Evolutionary conservation across 2,888 invertebrate genomes (phyloP).

Genomic region (Osmoderma eremita): DNA sequence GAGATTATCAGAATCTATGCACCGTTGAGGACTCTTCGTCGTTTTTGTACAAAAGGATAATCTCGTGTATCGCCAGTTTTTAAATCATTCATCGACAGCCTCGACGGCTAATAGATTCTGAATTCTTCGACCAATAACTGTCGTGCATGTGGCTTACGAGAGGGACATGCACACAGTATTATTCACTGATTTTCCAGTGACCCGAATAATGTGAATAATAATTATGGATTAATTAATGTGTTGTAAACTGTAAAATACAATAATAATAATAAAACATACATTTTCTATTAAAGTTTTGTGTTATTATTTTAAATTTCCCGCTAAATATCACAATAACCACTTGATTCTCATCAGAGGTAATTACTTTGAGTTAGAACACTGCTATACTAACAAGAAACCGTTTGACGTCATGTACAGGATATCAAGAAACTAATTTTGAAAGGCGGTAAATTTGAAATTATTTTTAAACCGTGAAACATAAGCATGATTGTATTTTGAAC

Average conservation of each 20-base stretch:
- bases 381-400: too few species aligned
- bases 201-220: constrained; percentile 55
- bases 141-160: constrained; percentile 56
- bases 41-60: neutral
- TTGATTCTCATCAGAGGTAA: too few species aligned
- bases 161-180: constrained; percentile 54
- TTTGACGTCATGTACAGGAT: too few species aligned
- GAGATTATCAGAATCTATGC: constrained; percentile 32
- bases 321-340: too few species aligned
- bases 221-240: constrained; percentile 48
- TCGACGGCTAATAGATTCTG: constrained; percentile 26
- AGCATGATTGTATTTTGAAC: too few species aligned
- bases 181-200: constrained; percentile 52
- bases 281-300: constrained; percentile 49
- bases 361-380: too few species aligned
- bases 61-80: neutral
- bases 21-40: neutral
- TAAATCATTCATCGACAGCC: neutral
- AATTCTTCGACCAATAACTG: constrained; percentile 58
- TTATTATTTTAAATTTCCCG: constrained; percentile 11
- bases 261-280: constrained; percentile 50
- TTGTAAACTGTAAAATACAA: constrained; percentile 56
- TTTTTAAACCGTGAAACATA: too few species aligned
- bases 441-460: too few species aligned
- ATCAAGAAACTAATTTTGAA: too few species aligned